Evolutionary conservation across 1,140 invertebrate genomes (phyloP), one percentile per base, ranked within the genome.

Genomic region (Cephus cinctus): DNA sequence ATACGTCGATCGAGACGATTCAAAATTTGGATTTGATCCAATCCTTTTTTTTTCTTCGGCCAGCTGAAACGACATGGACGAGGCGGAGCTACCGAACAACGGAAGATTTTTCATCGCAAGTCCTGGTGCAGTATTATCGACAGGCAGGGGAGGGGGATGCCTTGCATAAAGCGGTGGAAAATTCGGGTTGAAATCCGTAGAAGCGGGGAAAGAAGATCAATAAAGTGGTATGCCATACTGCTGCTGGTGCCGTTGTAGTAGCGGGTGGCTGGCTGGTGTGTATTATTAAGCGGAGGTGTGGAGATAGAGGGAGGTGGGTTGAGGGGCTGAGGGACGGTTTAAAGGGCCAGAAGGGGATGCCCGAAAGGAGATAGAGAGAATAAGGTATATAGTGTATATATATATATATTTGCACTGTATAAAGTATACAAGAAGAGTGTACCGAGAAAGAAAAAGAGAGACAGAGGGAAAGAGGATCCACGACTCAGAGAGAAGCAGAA

Each of bases 181-280:
- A 71, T 71, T 70, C 67, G 65, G 65, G 60, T 67, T 65, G 60
- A 68, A 67, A 71, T 59, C 61, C 61, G 63, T 63, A 61, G 66
- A 71, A 67, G 66, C 58, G 61, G 65, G 65, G 67, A 69, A 69
- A 68, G 65, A 71, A 71, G 65, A 71, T 71, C 68, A 69, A 71
- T 71, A 71, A 69, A 70, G 64, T 70, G 67, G 67, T 66, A 57
- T 68, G 61, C 64, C 64, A 68, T 65, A 63, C 56, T 64, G 60
- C 48, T 55, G 59, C 58, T 61, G 59, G 57, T 53, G 62, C 44
- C 52, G 52, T 53, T 56, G 57, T 62, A 66, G 59, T 61, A 59
- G 56, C 62, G 63, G 59, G 46, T 55, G 59, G 50, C 43, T 50
- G 42, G 55, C 58, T 65, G 57, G 61, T 67, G 64, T 69, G 67